Conservation (phyloP, 1,140 invertebrate genomes). For the Marisa cornuarietis region DNA sequence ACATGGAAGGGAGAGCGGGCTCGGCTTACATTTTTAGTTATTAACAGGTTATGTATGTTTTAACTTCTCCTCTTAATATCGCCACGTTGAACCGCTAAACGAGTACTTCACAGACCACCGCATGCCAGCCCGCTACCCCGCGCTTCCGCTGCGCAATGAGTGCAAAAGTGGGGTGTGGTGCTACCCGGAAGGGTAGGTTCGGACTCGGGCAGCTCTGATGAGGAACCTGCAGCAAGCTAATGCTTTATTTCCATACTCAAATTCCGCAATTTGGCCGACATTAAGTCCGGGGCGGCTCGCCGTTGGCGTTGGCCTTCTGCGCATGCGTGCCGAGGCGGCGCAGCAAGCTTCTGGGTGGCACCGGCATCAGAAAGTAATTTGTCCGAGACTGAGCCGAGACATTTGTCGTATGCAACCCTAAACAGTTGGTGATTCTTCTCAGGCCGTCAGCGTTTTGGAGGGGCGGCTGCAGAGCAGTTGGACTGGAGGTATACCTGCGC, state of each 20-base stretch:
- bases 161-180: neutral
- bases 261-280: conserved; percentile 12
- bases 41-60: too few species aligned
- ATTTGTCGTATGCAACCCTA: conserved; percentile 33
- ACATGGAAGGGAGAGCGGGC: too few species aligned
- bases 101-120: too few species aligned
- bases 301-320: neutral
- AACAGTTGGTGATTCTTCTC: conserved; percentile 23
- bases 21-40: too few species aligned
- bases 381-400: conserved; percentile 7
- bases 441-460: neutral
- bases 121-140: too few species aligned
- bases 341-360: conserved; percentile 14
- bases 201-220: neutral
- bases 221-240: neutral
- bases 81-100: too few species aligned
- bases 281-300: conserved; percentile 3
- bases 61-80: too few species aligned
- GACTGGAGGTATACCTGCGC: neutral
- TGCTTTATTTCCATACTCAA: conserved; percentile 5
- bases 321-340: too few species aligned
- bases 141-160: neutral
- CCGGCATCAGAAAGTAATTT: conserved; percentile 23
- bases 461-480: neutral
- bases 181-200: neutral